phyloP scores from a whole-genome alignment of 2,113 vertebrate genomes.

The Herpetotheres cachinnans region DNA sequence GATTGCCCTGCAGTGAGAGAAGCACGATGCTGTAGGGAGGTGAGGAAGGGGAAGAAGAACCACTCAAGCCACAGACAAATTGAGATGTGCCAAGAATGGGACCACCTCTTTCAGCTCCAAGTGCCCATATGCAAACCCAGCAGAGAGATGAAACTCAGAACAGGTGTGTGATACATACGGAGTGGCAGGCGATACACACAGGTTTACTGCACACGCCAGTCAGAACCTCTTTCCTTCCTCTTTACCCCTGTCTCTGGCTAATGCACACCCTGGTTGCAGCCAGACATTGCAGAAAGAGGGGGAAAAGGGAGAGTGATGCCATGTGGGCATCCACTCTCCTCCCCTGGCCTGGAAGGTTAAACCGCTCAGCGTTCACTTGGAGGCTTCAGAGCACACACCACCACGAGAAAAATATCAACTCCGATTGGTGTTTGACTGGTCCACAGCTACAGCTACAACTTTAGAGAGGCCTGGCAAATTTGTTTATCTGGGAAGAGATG shows the following conservation, averaged over 20 bases:
- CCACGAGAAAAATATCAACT: background rate
- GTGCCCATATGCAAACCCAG: conserved; percentile 28
- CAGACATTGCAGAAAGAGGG: background rate
- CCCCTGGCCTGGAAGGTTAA: background rate
- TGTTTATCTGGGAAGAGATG: background rate
- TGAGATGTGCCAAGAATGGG: conserved; percentile 54
- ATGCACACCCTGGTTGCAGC: background rate
- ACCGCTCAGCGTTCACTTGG: background rate
- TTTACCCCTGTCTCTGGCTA: background rate
- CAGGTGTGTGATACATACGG: conserved; percentile 38
- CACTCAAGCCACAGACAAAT: conserved; percentile 63
- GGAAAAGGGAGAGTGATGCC: background rate
- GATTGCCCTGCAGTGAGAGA: conserved; percentile 62
- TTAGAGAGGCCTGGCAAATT: background rate
- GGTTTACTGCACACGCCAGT: conserved; percentile 39
- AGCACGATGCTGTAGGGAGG: conserved; percentile 60
- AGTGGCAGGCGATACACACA: conserved; percentile 29
- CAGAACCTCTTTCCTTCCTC: conserved; percentile 52
- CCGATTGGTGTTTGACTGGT: background rate
- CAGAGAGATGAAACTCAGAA: conserved; percentile 46
- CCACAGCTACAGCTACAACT: background rate
- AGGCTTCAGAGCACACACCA: background rate
- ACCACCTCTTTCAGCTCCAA: conserved; percentile 37
- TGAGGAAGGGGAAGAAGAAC: conserved; percentile 57
- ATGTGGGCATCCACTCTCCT: background rate